Evolutionary conservation across 2,888 invertebrate species (phyloP), one percentile per base, ranked within the genome.

Genomic region (Drosophila cognata): DNA sequence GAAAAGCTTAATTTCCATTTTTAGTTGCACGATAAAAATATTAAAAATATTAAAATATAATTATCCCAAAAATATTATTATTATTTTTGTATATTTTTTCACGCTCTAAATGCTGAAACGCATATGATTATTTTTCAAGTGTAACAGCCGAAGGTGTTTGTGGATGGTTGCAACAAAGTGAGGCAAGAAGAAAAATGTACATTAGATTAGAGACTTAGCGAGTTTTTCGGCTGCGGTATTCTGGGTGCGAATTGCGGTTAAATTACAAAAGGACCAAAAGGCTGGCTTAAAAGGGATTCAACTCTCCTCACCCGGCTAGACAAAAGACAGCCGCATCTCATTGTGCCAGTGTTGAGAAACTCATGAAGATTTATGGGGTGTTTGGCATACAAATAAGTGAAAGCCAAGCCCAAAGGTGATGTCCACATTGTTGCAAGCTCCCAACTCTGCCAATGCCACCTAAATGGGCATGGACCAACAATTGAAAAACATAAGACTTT

Each of bases 121-220:
- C 41, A 68, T 56, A 4, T 65, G 51, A 36, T 29, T 65, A 33
- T 56, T 46, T 46, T 25, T 16, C 16, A 25, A 46, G 46, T 46
- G 46, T 25, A 25, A 8, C 16, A 16, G 8, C 1, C 21, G 46
- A 16, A 46, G 46, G 46, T 65, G 41, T 41, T 57, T 21, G 43
- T 55, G 38, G 61, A 25, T 56, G 38, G 46, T 21, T 38, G 66
- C 53, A 52, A 28, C 35, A 36, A 60, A 50, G 18, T 29, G 13
- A 38, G 35, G 29, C 29, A 57, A 41, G 48, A 52, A 55, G 10
- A 51, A 56, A 68, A 72, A 76, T 82, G 69, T 78, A 65, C 75
- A 84, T 84, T 84, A 83, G 84, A 84, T 84, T 84, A 84, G 80
- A 78, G 83, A 56, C 68, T 65, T 75, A 43, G 36, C 55, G 57